A percentile compares a stretch with the other conserved stretches of the same genome.
These are phyloP conservation scores for Beris chalybata DNA, from an alignment of 2,888 invertebrate genomes.

Conservation along the genomic window DNA sequence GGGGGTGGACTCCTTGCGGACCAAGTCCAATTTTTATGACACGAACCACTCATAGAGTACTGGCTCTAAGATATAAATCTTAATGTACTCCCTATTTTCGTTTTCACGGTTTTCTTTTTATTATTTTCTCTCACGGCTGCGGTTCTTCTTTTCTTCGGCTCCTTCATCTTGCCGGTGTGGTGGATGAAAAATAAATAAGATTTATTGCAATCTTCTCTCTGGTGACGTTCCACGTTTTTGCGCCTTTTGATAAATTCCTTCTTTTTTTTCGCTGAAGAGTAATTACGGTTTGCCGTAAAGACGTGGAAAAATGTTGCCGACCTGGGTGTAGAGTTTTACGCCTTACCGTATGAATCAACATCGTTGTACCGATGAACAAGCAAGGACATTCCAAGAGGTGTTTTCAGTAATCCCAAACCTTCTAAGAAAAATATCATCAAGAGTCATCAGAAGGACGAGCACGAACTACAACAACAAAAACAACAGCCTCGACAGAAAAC, in stretches of 20 bases:
- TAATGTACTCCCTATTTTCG: slow-evolving; percentile 37
- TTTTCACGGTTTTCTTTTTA: slow-evolving; percentile 1
- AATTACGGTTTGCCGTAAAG: slow-evolving; percentile 35
- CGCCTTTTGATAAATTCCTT: slow-evolving; percentile 36
- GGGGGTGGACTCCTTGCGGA: no score
- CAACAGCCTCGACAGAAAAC: slow-evolving; percentile 4
- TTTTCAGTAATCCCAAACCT: slow-evolving; percentile 1
- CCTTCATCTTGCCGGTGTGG: background rate
- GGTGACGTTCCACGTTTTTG: slow-evolving; percentile 38
- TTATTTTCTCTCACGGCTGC: background rate
- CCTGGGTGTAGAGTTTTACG: background rate
- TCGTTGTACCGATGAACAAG: background rate
- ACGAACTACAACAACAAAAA: no score
- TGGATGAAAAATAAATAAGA: slow-evolving; percentile 35
- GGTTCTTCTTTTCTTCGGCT: slow-evolving; percentile 1
- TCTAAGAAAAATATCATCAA: slow-evolving; percentile 15
- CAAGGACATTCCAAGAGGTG: background rate
- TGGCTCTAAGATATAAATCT: slow-evolving; percentile 36
- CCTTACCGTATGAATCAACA: no score
- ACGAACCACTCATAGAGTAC: slow-evolving; percentile 12
- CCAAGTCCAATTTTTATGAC: no score
- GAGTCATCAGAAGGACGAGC: no score
- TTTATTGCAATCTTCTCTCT: slow-evolving; percentile 39
- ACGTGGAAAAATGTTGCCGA: slow-evolving; percentile 26
- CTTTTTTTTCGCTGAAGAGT: slow-evolving; percentile 34